phyloP scores from a whole-genome alignment of 2,797 vertebrate genomes.

The Rhodeus uyekii region DNA sequence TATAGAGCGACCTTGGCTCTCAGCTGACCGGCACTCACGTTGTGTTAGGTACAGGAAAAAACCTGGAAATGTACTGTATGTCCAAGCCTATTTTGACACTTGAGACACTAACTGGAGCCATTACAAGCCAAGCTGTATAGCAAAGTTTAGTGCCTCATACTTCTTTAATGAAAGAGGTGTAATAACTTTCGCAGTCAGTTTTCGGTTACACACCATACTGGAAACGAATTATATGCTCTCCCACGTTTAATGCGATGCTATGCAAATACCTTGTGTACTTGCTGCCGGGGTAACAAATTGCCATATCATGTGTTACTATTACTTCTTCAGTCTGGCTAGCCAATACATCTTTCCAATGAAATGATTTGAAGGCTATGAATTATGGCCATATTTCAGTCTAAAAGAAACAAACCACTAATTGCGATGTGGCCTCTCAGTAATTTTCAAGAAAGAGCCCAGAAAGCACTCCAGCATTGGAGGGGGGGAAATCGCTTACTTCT shows the following conservation, averaged over 20 bases:
- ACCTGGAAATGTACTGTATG: conserved; percentile 55
- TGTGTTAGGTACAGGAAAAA: conserved; percentile 55
- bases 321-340: conserved; percentile 71
- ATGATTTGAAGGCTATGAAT: conserved; percentile 84
- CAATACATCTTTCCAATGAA: conserved; percentile 74
- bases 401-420: conserved; percentile 86
- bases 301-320: conserved; percentile 83
- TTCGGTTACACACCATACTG: conserved; percentile 67
- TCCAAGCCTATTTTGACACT: conserved; percentile 60
- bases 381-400: conserved; percentile 86
- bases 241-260: conserved; percentile 64
- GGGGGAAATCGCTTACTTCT: conserved; percentile 84
- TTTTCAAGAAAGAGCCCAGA: conserved; percentile 77
- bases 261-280: conserved; percentile 79
- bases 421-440: conserved; percentile 80
- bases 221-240: conserved; percentile 68
- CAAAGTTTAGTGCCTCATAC: conserved; percentile 59
- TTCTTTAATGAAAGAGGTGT: conserved; percentile 66
- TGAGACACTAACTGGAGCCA: conserved; percentile 67
- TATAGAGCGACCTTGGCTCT: conserved; percentile 38
- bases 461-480: conserved; percentile 69
- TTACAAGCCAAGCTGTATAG: conserved; percentile 62
- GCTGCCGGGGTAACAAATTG: conserved; percentile 80
- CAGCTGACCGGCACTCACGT: conserved; percentile 55
- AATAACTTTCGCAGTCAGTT: conserved; percentile 65